Percentiles rank a stretch among this genome's conserved stretches.
Evolutionary conservation across 2,113 vertebrate species (phyloP).

Genomic region (Gadus macrocephalus): DNA sequence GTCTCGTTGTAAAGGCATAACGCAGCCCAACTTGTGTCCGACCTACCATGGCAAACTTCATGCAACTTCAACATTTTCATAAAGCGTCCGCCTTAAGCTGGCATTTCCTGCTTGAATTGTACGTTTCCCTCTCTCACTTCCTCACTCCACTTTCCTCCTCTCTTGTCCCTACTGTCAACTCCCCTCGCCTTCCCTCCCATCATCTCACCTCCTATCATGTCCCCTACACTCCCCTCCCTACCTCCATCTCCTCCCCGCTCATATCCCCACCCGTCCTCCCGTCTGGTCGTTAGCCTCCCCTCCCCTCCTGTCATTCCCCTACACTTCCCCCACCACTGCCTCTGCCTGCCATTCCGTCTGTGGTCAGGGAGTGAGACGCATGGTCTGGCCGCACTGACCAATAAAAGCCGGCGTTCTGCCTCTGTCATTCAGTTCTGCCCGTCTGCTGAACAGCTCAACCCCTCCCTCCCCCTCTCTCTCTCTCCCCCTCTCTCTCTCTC

Average conservation of each 20-base stretch:
- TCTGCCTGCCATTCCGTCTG: slow-evolving; percentile 25
- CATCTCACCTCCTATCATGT: background rate
- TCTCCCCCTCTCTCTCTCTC: background rate
- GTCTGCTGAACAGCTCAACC: slow-evolving; percentile 44
- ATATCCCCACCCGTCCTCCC: background rate
- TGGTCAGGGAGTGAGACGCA: slow-evolving; percentile 52
- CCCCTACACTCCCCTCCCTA: background rate
- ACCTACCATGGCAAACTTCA: slow-evolving; percentile 4
- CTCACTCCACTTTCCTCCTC: background rate
- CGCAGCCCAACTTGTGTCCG: too few relatives aligned
- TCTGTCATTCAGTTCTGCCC: slow-evolving; percentile 35
- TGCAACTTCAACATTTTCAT: background rate
- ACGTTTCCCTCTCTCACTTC: background rate
- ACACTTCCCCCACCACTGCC: background rate
- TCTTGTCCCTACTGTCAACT: background rate
- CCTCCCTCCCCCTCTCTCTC: background rate
- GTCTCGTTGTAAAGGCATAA: background rate
- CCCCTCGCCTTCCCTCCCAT: background rate
- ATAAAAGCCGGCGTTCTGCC: slow-evolving; percentile 41
- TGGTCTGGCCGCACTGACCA: slow-evolving; percentile 56
- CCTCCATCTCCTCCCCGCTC: background rate
- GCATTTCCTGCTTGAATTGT: background rate
- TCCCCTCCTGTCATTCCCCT: background rate
- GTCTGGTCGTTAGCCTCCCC: background rate
- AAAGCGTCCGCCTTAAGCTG: background rate